Evolutionary conservation across 2,888 invertebrate species (phyloP).

Genomic region (Tachina lurida): DNA sequence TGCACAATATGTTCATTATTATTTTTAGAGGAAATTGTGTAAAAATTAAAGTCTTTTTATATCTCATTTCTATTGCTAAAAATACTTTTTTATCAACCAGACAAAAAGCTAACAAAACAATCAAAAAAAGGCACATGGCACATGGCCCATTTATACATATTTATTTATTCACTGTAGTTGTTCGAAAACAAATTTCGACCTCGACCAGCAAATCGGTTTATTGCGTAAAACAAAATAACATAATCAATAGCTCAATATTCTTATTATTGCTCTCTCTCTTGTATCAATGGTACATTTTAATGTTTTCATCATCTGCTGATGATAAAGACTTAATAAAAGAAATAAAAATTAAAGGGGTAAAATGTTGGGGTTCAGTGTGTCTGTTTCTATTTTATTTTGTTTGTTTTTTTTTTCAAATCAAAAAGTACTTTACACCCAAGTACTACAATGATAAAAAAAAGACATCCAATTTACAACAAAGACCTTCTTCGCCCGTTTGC

Average conservation of each 20-base stretch:
- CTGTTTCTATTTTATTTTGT: conserved; percentile 1
- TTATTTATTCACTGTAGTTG: conserved; percentile 49
- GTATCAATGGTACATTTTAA: conserved; percentile 43
- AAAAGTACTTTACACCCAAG: conserved; percentile 53
- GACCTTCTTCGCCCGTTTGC: conserved; percentile 48
- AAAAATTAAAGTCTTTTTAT: background rate
- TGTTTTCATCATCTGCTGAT: conserved; percentile 24
- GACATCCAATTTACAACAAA: conserved; percentile 56
- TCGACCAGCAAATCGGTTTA: conserved; percentile 62
- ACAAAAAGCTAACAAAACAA: conserved; percentile 1
- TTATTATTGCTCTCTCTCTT: background rate
- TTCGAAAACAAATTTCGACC: conserved; percentile 9
- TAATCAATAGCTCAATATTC: conserved; percentile 28
- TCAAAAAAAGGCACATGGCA: conserved; percentile 66
- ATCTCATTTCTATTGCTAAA: conserved; percentile 29
- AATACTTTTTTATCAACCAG: conserved; percentile 19
- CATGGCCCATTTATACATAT: conserved; percentile 46
- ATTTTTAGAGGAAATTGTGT: background rate
- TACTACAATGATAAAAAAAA: conserved; percentile 43
- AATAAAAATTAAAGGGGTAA: conserved; percentile 52
- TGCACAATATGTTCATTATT: background rate
- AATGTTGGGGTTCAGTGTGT: conserved; percentile 9
- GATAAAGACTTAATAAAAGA: conserved; percentile 45
- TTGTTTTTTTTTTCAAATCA: conserved; percentile 5
- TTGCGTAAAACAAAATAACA: conserved; percentile 35